Conservation (phyloP, 2,888 invertebrate genomes). For the Crocallis elinguaria region DNA sequence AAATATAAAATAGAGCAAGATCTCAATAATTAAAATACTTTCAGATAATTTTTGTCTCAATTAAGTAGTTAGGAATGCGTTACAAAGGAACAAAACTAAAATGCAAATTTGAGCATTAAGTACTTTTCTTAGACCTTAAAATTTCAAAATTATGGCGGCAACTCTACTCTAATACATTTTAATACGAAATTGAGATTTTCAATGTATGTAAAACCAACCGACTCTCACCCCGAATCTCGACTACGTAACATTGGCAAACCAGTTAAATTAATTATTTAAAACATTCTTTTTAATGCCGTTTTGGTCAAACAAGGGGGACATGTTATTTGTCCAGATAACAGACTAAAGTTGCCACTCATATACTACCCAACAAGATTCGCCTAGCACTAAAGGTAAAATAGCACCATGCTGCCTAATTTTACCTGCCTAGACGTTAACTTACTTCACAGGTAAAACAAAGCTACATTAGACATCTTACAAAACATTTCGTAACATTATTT, state of each 20-base stretch:
- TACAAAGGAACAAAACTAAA: conserved; percentile 37
- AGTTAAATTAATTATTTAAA: too few species aligned
- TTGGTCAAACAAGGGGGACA: too few species aligned
- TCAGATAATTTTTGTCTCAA: neutral
- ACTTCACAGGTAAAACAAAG: conserved; percentile 15
- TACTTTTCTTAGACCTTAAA: conserved; percentile 9
- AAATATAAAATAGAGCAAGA: conserved; percentile 10
- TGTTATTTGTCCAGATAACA: neutral
- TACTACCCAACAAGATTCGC: conserved; percentile 5
- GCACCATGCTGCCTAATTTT: conserved; percentile 19
- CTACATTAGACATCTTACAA: conserved; percentile 5
- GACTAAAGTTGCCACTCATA: neutral
- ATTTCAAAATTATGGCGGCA: neutral
- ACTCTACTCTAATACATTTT: neutral
- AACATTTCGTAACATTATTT: neutral
- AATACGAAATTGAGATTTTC: too few species aligned
- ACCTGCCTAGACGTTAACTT: neutral
- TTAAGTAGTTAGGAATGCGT: neutral
- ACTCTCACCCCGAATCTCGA: too few species aligned
- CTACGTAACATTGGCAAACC: too few species aligned
- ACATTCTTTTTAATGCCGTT: too few species aligned
- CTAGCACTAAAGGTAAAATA: conserved; percentile 21
- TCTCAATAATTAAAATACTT: neutral
- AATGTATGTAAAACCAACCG: too few species aligned
- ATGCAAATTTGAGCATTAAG: conserved; percentile 59